phyloP scores from a whole-genome alignment of 2,797 vertebrate genomes.

The Megalops cyprinoides region DNA sequence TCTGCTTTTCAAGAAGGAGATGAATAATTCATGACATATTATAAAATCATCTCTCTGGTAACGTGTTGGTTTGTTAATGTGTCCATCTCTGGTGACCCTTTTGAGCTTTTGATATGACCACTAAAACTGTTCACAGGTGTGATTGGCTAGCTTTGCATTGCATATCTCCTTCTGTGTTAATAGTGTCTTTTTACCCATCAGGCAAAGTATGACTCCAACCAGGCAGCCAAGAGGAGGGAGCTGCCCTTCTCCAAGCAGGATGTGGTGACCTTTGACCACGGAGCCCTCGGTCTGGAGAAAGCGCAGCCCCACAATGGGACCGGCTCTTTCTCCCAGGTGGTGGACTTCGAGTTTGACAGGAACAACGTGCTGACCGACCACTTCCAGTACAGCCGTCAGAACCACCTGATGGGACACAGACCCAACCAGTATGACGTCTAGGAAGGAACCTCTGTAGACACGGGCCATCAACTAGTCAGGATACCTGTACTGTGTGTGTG shows the following conservation, averaged over 20 bases:
- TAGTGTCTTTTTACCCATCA: constrained; percentile 50
- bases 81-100: too few species aligned
- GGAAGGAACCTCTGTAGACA: constrained; percentile 34
- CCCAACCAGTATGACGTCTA: constrained; percentile 89
- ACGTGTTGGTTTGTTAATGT: too few species aligned
- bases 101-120: not conserved
- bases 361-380: constrained; percentile 84
- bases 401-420: constrained; percentile 73
- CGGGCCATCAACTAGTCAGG: constrained; percentile 33
- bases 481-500: constrained; percentile 48
- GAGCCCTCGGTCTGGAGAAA: constrained; percentile 69
- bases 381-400: constrained; percentile 87
- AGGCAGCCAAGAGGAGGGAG: constrained; percentile 85
- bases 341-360: constrained; percentile 80
- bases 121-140: too few species aligned
- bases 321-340: constrained; percentile 71
- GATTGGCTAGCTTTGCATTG: not conserved
- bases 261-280: constrained; percentile 72
- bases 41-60: too few species aligned
- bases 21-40: too few species aligned
- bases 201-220: constrained; percentile 92
- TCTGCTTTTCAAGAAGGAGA: too few species aligned
- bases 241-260: constrained; percentile 83
- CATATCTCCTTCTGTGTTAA: not conserved
- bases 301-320: constrained; percentile 80